phyloP scores from a whole-genome alignment of 2,888 invertebrate species.

The Mythimna ferrago region DNA sequence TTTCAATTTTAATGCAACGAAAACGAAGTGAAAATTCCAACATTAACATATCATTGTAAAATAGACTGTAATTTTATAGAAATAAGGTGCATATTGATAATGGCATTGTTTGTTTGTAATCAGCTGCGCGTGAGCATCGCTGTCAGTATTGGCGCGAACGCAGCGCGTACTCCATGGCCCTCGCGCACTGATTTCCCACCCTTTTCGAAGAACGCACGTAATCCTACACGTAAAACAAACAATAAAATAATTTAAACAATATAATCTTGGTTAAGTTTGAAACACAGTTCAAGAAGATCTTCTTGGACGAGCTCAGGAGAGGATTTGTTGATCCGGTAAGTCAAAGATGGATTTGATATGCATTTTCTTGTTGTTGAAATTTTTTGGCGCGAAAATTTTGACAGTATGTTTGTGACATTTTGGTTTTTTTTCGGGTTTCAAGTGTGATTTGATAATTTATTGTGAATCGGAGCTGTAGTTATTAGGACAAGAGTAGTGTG shows the following conservation, averaged over 20 bases:
- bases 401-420: background rate
- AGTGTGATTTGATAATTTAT: background rate
- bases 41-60: conserved; percentile 22
- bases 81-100: conserved; percentile 64
- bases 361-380: background rate
- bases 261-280: background rate
- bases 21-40: conserved; percentile 61
- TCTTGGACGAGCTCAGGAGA: conserved; percentile 3
- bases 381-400: conserved; percentile 28
- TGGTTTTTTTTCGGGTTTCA: background rate
- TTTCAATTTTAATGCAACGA: conserved; percentile 62
- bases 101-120: conserved; percentile 66
- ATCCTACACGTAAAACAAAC: conserved; percentile 48
- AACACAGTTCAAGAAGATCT: background rate
- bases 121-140: conserved; percentile 79
- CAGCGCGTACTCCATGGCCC: conserved; percentile 72
- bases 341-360: conserved; percentile 9
- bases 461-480: background rate
- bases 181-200: conserved; percentile 68
- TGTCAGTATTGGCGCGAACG: conserved; percentile 83
- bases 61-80: background rate
- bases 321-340: conserved; percentile 43
- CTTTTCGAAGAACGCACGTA: conserved; percentile 61
- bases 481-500: background rate
- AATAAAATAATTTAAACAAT: background rate